Conservation (phyloP, 2,113 vertebrate species). For the Lanius ludovicianus region DNA sequence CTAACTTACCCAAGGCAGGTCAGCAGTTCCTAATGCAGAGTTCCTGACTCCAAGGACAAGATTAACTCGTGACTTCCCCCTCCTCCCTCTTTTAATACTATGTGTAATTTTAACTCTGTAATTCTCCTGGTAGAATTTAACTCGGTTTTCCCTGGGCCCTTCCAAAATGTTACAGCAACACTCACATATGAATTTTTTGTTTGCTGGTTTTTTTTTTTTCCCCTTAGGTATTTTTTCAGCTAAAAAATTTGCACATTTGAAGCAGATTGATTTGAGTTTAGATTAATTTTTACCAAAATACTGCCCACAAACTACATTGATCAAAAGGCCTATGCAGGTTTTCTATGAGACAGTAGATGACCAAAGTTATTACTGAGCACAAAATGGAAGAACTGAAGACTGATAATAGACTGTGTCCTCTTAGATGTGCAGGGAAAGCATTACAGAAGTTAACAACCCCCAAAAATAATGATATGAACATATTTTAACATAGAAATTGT, state of each 20-base stretch:
- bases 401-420: not conserved
- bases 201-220: not conserved
- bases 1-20: not conserved
- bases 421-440: not conserved
- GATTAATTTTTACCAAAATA: not conserved
- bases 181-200: not conserved
- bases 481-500: not conserved
- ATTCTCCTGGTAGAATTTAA: not conserved
- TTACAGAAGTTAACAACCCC: not conserved
- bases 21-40: not conserved
- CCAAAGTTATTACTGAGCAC: not conserved
- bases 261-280: not conserved
- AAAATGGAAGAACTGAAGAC: not conserved
- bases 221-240: not conserved
- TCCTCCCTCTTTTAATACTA: not conserved
- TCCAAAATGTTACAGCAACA: not conserved
- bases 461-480: not conserved
- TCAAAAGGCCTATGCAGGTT: not conserved
- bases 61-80: not conserved
- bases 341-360: not conserved
- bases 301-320: not conserved
- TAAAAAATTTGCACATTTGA: not conserved
- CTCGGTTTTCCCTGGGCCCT: not conserved
- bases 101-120: slow-evolving; percentile 17
- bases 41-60: not conserved